phyloP scores from a whole-genome alignment of 2,113 vertebrate species.

The Sorex araneus region DNA sequence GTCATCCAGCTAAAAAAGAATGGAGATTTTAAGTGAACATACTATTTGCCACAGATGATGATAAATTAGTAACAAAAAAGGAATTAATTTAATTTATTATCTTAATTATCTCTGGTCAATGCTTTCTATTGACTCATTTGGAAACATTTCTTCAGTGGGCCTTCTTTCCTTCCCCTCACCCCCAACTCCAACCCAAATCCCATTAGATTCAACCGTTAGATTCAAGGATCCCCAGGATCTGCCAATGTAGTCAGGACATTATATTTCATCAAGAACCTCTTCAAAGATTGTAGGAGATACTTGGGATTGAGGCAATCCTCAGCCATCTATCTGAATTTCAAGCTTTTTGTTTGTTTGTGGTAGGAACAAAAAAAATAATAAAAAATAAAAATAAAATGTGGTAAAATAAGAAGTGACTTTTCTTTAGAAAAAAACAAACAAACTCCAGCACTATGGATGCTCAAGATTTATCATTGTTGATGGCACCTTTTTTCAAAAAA shows the following conservation, averaged over 20 bases:
- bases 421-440: too few relatives aligned
- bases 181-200: not conserved
- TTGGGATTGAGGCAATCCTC: not conserved
- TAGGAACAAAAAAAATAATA: not conserved
- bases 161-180: not conserved
- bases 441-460: not conserved
- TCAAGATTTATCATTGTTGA: slow-evolving; percentile 16
- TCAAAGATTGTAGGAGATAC: not conserved
- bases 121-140: too few relatives aligned
- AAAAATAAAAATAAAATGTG: too few relatives aligned
- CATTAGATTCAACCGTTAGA: not conserved
- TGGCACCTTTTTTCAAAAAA: not conserved
- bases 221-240: too few relatives aligned
- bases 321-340: not conserved
- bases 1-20: not conserved
- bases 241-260: not conserved
- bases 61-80: not conserved
- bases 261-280: not conserved
- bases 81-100: too few relatives aligned
- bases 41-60: not conserved
- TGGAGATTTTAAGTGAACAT: too few relatives aligned
- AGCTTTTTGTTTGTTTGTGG: not conserved
- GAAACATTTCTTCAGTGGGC: not conserved
- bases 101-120: not conserved
- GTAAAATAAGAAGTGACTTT: not conserved